Base-by-base conservation (phyloP, 2,113 vertebrate genomes). In the Clarias batrachus region DNA sequence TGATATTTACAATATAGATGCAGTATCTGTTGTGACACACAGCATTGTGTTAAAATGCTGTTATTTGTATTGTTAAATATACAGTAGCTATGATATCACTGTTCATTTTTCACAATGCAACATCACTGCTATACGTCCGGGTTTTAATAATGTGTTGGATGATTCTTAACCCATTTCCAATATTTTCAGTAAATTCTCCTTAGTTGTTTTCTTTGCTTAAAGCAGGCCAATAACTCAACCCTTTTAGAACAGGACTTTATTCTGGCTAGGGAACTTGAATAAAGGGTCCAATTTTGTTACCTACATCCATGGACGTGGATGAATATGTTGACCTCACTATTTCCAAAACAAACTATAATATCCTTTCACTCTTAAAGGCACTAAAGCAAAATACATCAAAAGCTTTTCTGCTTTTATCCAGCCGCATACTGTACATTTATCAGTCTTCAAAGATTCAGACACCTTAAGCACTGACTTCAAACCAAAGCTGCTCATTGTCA, bases 401-500 rank as follows among this genome's bases (percentile, higher is more conserved):
- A 73, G 81, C 77, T 48, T 71, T 57, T 52, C 25, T 23, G 63
- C 41, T 62, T 73, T 59, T 37, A 59, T 66, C n/a, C 78, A 77
- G 74, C 74, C 62, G 81, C 33, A 30, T 23, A 52, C 71, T 37
- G 19, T 59, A 79, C 59, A 74, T 85, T 57, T 85, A 74, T 80
- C 73, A 33, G 52, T 87, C 83, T 81, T 89, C 86, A 89, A 89
- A 90, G 83, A 60, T 19, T n/a, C 37, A 30, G 77, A 48, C 85
- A 79, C 78, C 82, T 83, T 41, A 87, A 82, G 82, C 65, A 60
- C 10, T 9, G 65, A 74, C 71, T 57, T 85, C 83, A 87, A 83
- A 87, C 59, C 30, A 7, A 21, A 57, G 52, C 82, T 70, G 77
- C 71, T 81, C 66, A 81, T 81, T 59, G 70, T n/a, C 81, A 74